Base-by-base conservation (phyloP, 2,113 vertebrate genomes). In the Asarcornis scutulata region DNA sequence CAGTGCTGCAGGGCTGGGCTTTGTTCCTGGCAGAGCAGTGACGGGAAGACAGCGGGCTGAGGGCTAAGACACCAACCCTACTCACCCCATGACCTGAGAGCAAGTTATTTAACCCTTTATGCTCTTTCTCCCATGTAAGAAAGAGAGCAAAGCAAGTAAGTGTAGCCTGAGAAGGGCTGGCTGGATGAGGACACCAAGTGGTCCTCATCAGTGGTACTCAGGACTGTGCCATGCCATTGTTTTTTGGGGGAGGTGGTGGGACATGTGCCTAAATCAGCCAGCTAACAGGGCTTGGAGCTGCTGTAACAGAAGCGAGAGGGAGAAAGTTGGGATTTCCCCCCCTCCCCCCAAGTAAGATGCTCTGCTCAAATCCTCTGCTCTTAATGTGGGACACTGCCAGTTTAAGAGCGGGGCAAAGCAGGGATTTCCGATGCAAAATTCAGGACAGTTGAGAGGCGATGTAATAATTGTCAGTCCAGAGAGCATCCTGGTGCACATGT, bases 381-480 rank as follows among this genome's bases (percentile, higher is more conserved):
- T 72, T 92, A 82, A 85, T 90, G 53, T 89, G 89, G 91, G 93
- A 89, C 73, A 7, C 38, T 72, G 91, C 58, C 82, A 86, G 95
- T 94, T 94, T 72, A 92, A 95, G 82, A 85, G 38, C 15, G 86
- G 91, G 73, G 86, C 48, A 76, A 69, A 69, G 93, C 2, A 0
- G 58, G 91, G 93, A 94, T 96, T 96, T 97, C 95, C 4, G 1
- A 95, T 96, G 92, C 91, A 91, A 93, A 96, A 97, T 95, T 92
- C 95, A 97, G 95, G 93, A 91, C 59, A 59, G 92, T 76, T 0
- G 8, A 96, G 96, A 96, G 53, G 89, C 81, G 34, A 73, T 90
- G 94, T 17, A 95, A 94, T 97, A 97, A 97, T 97, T 97, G 95
- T 96, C 96, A 97, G 95, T 91, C 88, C 95, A 97, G 91, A 94